Evolutionary conservation across 1,140 invertebrate species (phyloP).

Genomic region (Dendrolimus punctatus): DNA sequence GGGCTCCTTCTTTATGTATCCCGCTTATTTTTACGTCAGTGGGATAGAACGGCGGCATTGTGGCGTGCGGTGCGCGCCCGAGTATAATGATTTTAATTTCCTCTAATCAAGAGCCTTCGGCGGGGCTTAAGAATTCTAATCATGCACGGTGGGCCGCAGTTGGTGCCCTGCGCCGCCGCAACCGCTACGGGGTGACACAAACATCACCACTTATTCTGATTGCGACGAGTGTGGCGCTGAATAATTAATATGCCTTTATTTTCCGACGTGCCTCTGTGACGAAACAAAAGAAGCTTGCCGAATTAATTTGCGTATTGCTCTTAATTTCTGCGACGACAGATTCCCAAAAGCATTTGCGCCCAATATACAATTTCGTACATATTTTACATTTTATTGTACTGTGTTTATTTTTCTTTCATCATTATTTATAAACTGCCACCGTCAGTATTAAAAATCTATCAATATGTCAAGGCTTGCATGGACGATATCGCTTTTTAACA

Average conservation of each 20-base stretch:
- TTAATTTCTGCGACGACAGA: too few relatives aligned
- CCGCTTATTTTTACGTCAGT: constrained; percentile 60
- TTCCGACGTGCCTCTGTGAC: constrained; percentile 39
- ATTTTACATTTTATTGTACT: too few relatives aligned
- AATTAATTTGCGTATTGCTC: constrained; percentile 45
- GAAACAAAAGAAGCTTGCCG: constrained; percentile 51
- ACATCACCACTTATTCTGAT: constrained; percentile 71
- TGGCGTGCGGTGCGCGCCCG: constrained; percentile 40
- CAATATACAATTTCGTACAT: too few relatives aligned
- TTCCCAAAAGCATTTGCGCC: too few relatives aligned
- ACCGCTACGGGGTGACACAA: constrained; percentile 47
- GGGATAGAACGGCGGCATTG: constrained; percentile 48
- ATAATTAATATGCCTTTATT: constrained; percentile 71
- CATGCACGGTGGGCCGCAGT: constrained; percentile 28
- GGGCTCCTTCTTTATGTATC: constrained; percentile 67
- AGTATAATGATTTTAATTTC: constrained; percentile 72
- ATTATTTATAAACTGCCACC: too few relatives aligned
- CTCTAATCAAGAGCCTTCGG: constrained; percentile 69
- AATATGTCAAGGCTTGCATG: too few relatives aligned
- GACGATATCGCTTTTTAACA: too few relatives aligned
- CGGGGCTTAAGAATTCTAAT: constrained; percentile 70
- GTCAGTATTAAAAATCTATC: too few relatives aligned
- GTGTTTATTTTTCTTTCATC: too few relatives aligned
- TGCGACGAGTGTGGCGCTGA: constrained; percentile 67
- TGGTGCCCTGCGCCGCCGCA: too few relatives aligned